A percentile compares a stretch with the other conserved stretches of the same genome.
phyloP scores from a whole-genome alignment of 2,113 vertebrate genomes.

The Chascanopsetta lugubris region DNA sequence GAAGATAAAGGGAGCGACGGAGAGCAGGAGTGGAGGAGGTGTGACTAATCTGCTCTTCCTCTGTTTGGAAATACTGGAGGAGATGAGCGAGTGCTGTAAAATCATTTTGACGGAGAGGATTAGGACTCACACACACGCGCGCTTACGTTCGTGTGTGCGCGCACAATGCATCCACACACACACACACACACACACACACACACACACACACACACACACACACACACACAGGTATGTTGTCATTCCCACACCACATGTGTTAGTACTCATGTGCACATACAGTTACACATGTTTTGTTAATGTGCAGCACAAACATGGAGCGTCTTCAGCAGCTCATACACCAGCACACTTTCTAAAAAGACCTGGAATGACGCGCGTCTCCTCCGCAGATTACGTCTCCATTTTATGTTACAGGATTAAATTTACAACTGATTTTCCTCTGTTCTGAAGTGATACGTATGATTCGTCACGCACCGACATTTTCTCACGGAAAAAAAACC shows the following conservation, averaged over 20 bases:
- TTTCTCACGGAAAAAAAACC: constrained; percentile 3
- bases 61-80: constrained; percentile 70
- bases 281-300: constrained; percentile 20
- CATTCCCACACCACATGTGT: no score
- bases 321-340: no score
- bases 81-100: constrained; percentile 78
- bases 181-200: constrained; percentile 14
- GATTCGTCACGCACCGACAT: neutral
- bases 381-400: constrained; percentile 10
- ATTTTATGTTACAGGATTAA: constrained; percentile 39
- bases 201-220: constrained; percentile 17
- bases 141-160: constrained; percentile 6
- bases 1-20: constrained; percentile 69
- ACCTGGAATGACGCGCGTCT: constrained; percentile 22
- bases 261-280: constrained; percentile 7
- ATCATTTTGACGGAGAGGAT: constrained; percentile 79
- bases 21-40: constrained; percentile 74
- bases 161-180: constrained; percentile 2
- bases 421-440: constrained; percentile 35
- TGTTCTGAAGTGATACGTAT: neutral
- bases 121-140: constrained; percentile 49
- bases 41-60: constrained; percentile 80
- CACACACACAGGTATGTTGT: constrained; percentile 16
- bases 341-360: no score
- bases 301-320: constrained; percentile 28